Conservation (phyloP, 2,113 vertebrate genomes). For the Rhinopomastus cyanomelas region DNA sequence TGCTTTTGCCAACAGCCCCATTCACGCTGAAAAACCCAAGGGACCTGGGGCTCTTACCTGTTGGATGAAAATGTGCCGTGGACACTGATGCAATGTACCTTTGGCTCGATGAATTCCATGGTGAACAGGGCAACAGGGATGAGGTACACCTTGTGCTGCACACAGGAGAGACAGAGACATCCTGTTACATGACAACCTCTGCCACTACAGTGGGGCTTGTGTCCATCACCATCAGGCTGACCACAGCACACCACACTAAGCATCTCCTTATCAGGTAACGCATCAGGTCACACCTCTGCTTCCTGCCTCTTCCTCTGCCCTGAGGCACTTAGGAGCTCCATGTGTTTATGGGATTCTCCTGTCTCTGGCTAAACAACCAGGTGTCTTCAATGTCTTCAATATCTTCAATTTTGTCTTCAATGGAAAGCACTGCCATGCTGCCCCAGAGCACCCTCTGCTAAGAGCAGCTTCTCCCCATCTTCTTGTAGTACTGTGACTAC, state of each 20-base stretch:
- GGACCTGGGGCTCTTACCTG: conserved; percentile 70
- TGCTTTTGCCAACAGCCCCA: neutral
- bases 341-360: neutral
- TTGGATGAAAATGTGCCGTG: conserved; percentile 84
- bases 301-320: neutral
- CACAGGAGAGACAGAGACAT: neutral
- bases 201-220: neutral
- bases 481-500: neutral
- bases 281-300: neutral
- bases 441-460: neutral
- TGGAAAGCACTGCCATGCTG: neutral
- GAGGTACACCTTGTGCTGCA: conserved; percentile 85
- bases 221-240: neutral
- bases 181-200: neutral
- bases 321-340: neutral
- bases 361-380: neutral
- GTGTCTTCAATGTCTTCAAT: neutral
- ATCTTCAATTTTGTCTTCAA: neutral
- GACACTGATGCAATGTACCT: conserved; percentile 83
- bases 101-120: conserved; percentile 83
- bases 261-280: neutral
- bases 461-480: neutral
- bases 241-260: neutral
- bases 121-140: conserved; percentile 82
- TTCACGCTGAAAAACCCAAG: neutral